These are phyloP conservation scores for Danio albolineatus DNA, from an alignment of 2,797 vertebrate genomes.

Conservation along the genomic window DNA sequence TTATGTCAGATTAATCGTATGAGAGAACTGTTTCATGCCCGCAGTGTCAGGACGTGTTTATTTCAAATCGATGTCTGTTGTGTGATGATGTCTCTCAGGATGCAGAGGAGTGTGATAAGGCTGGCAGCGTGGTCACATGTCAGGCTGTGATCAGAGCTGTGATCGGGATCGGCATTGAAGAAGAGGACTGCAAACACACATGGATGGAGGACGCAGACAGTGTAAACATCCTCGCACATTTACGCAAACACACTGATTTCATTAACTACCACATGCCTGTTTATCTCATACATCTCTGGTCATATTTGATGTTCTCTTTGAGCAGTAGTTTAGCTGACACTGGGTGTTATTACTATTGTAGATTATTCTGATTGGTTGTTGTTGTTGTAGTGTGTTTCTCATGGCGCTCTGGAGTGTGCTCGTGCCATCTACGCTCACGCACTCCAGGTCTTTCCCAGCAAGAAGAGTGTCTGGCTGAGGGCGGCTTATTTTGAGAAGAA, in stretches of 20 bases:
- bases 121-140: slow-evolving; percentile 95
- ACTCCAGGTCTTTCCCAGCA: slow-evolving; percentile 96
- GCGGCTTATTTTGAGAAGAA: slow-evolving; percentile 99
- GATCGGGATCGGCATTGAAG: slow-evolving; percentile 96
- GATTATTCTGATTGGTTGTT: slow-evolving; percentile 27
- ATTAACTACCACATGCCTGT: neutral
- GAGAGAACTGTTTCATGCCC: neutral
- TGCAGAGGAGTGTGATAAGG: slow-evolving; percentile 97
- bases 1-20: no score
- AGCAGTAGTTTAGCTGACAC: neutral
- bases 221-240: slow-evolving; percentile 73
- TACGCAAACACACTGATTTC: neutral
- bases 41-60: neutral
- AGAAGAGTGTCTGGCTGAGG: slow-evolving; percentile 97
- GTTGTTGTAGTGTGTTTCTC: slow-evolving; percentile 89
- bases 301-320: neutral
- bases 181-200: slow-evolving; percentile 97
- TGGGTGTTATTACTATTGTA: neutral
- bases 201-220: slow-evolving; percentile 99
- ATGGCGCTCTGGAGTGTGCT: slow-evolving; percentile 94
- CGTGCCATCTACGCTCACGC: slow-evolving; percentile 96
- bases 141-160: slow-evolving; percentile 95
- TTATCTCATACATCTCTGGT: neutral
- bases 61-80: slow-evolving; percentile 6
- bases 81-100: slow-evolving; percentile 79